Base-by-base conservation (phyloP, 1,140 invertebrate species). In the Ceratitis capitata region DNA sequence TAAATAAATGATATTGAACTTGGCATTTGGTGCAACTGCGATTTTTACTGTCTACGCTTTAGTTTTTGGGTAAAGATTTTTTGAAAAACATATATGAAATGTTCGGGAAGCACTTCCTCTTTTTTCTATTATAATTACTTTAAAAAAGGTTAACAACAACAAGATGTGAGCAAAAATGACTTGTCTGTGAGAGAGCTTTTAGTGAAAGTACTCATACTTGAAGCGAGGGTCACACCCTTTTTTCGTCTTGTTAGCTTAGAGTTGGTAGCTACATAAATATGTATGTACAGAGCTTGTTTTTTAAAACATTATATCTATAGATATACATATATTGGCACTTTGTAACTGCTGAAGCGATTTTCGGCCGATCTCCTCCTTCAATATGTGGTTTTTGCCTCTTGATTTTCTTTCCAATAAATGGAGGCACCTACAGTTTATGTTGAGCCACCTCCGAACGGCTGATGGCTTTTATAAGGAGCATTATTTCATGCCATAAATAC, bases 1-100 rank as follows among this genome's bases (percentile, higher is more conserved):
- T 9, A n/a, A n/a, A 78, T 78, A 78, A 78, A 78, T 78, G 69
- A 78, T 78, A 78, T 78, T 78, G 69, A 78, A 78, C 69, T 78
- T 78, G 69, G 69, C 69, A 78, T 23, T 35, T 26, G 12, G 39
- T 26, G n/a, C 39, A 10, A 74, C n/a, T 74, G 10, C 39, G 39
- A 45, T 45, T 78, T 12, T 2, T 19, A 56, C n/a, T n/a, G n/a
- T n/a, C n/a, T n/a, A 56, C 51, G 51, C n/a, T 56, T 19, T n/a
- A 23, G 51, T 23, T n/a, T 19, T 7, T 56, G n/a, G 51, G 51
- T n/a, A n/a, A n/a, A n/a, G n/a, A n/a, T n/a, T n/a, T n/a, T n/a
- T n/a, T n/a, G n/a, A n/a, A n/a, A n/a, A n/a, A n/a, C n/a, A n/a
- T n/a, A n/a, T n/a, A n/a, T n/a, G n/a, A n/a, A n/a, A n/a, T 56